phyloP scores from a whole-genome alignment of 1,140 invertebrate genomes.

The Micrasema minimum region DNA sequence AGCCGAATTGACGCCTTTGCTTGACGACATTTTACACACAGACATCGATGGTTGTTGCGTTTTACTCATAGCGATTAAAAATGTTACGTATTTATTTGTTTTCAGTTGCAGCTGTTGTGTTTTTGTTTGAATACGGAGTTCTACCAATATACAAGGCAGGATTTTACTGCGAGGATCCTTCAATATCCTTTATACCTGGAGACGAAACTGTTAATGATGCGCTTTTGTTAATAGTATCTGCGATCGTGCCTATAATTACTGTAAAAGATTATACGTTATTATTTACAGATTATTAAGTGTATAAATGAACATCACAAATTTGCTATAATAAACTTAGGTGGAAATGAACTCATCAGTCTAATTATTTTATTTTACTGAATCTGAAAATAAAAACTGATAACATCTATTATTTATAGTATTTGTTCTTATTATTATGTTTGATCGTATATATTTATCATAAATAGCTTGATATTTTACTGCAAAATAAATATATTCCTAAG shows the following conservation, averaged over 20 bases:
- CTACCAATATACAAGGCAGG: slow-evolving; percentile 5
- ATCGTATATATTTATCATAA: no score
- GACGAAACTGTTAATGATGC: background rate
- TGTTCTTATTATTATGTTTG: no score
- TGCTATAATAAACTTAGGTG: no score
- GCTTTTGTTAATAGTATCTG: background rate
- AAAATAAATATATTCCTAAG: no score
- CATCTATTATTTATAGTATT: background rate
- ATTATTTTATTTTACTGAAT: background rate
- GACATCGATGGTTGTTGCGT: background rate
- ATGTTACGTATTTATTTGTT: background rate
- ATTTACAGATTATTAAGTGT: background rate
- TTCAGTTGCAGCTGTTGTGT: background rate
- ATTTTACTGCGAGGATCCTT: slow-evolving; percentile 21
- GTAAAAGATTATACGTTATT: slow-evolving; percentile 7
- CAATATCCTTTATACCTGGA: background rate
- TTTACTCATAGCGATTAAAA: background rate
- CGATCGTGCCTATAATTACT: background rate
- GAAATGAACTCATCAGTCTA: background rate
- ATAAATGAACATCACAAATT: no score
- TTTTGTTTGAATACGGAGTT: background rate
- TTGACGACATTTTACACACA: no score
- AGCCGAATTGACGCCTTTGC: no score
- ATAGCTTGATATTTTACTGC: no score
- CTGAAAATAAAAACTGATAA: background rate